Conservation (phyloP, 2,888 invertebrate genomes). For the Phyllotreta striolata region DNA sequence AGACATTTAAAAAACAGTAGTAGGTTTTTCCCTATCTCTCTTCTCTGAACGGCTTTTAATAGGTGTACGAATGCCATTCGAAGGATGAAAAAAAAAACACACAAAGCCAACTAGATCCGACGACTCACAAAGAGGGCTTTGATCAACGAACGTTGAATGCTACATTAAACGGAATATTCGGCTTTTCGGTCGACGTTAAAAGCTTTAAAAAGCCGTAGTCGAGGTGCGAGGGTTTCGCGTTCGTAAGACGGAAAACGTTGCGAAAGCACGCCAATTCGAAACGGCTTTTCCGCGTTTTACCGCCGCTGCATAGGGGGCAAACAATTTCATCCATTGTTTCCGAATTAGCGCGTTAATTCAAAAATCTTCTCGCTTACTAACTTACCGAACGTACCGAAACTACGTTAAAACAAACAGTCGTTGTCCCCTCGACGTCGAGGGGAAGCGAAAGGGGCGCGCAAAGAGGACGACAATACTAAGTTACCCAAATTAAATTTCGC, state of each 20-base stretch:
- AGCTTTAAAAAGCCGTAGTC: constrained; percentile 38
- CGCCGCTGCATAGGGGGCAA: too few relatives aligned
- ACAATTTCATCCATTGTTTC: too few relatives aligned
- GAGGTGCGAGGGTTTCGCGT: constrained; percentile 15
- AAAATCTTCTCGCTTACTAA: too few relatives aligned
- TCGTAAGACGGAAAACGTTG: too few relatives aligned
- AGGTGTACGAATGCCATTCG: too few relatives aligned
- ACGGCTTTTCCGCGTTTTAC: too few relatives aligned
- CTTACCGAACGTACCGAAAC: not conserved
- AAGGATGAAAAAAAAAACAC: constrained; percentile 25
- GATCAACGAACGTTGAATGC: constrained; percentile 42
- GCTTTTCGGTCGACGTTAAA: constrained; percentile 40
- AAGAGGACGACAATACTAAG: constrained; percentile 34
- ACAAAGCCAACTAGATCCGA: not conserved
- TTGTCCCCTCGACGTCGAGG: too few relatives aligned
- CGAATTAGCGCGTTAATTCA: too few relatives aligned
- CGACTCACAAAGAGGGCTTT: constrained; percentile 37
- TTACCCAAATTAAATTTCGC: constrained; percentile 59
- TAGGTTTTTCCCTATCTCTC: too few relatives aligned
- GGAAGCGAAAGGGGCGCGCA: not conserved
- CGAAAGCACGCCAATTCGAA: too few relatives aligned
- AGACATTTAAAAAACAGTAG: too few relatives aligned
- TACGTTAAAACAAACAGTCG: not conserved
- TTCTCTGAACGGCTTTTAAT: too few relatives aligned
- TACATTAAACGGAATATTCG: constrained; percentile 39